These are phyloP conservation scores for Cosmia trapezina DNA, from an alignment of 2,888 invertebrate genomes.

Conservation along the genomic window DNA sequence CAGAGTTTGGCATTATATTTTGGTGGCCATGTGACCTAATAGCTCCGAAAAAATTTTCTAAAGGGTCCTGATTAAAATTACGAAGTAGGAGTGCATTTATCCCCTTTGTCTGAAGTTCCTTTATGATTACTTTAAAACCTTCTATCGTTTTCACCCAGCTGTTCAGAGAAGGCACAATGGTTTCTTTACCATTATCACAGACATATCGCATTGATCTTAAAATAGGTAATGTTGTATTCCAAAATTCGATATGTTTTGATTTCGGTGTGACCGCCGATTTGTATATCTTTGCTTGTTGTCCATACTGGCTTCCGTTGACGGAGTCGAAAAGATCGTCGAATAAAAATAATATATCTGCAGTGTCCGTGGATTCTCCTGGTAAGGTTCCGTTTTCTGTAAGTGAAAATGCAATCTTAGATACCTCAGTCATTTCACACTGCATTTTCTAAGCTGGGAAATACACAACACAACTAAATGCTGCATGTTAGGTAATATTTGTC, in stretches of 20 bases:
- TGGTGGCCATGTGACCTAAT: neutral
- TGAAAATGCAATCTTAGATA: neutral
- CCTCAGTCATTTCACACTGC: neutral
- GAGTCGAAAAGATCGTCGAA: neutral
- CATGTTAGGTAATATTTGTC: neutral
- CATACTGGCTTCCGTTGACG: neutral
- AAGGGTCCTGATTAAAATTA: neutral
- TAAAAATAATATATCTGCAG: neutral
- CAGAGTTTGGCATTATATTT: neutral
- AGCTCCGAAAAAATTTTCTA: no score
- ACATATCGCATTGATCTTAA: neutral
- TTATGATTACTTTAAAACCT: neutral
- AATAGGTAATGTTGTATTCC: neutral
- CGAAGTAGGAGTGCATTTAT: neutral
- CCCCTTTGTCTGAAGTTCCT: neutral
- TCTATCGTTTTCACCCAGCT: neutral
- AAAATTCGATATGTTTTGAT: neutral
- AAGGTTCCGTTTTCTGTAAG: neutral
- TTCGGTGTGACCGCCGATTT: neutral
- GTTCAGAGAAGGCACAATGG: neutral
- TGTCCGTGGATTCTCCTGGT: neutral
- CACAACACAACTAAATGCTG: neutral
- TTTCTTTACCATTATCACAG: neutral
- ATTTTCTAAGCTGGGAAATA: no score
- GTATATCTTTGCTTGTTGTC: neutral